Base-by-base conservation (phyloP, 2,888 invertebrate species). In the Andrena trimmerana region DNA sequence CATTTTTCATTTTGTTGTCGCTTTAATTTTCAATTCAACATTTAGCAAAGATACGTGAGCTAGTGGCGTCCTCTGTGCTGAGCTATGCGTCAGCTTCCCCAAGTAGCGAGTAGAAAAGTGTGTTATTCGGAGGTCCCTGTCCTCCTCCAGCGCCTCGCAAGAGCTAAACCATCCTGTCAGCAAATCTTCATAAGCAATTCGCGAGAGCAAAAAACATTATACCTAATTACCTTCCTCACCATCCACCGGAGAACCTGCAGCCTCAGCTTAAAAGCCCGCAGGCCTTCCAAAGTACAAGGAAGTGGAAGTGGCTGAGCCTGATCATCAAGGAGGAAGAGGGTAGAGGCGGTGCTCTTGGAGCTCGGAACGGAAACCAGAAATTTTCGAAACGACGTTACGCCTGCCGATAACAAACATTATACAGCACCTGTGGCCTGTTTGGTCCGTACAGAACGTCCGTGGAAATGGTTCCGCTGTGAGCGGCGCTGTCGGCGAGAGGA, bases 371-470 rank as follows among this genome's bases (percentile, higher is more conserved):
- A 54, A 36, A 48, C 16, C 57, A 13, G 63, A 69, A 54, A 27
- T 68, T 52, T 65, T 48, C 62, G 62, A 48, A 68, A 36, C 20
- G 24, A 57, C 1, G 29, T 50, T 69, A 48, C 36, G 48, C 42
- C n/a, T 13, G 16, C 10, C 13, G 8, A 71, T 68, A 71, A 70
- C 63, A 52, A 63, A 71, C 24, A 60, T 82, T 71, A 80, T n/a
- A 24, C 62, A 31, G 27, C 33, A 59, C 13, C 33, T 27, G 62
- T 20, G 42, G 20, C 33, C 70, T 13, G 36, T 0, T 8, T 10
- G 78, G 60, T 31, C 50, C 59, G 50, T 42, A 60, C 60, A 67
- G 16, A 76, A 31, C 67, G 27, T 62, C 59, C 13, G 2, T 27
- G 20, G 10, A 59, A 36, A 66, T 27, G 62, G 33, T 63, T 27